phyloP scores from a whole-genome alignment of 30 jellyfish, hydroid and myxozoan species.

The Turritopsis rubra region DNA sequence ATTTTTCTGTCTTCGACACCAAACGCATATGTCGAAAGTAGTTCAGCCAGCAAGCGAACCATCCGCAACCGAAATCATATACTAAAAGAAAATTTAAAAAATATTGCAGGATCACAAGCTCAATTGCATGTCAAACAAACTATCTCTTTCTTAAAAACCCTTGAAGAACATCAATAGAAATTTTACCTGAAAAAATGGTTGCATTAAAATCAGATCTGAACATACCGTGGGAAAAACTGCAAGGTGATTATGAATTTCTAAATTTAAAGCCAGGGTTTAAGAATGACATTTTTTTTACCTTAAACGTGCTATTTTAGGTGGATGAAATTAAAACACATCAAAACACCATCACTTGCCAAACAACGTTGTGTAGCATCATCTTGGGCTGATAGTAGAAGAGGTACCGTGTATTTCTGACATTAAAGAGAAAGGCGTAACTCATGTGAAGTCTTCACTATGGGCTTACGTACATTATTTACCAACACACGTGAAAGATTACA shows the following conservation, averaged over 20 bases:
- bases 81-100: neutral
- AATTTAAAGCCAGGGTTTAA: neutral
- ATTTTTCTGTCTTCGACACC: neutral
- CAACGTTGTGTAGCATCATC: no score
- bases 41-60: neutral
- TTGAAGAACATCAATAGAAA: neutral
- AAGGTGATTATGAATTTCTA: neutral
- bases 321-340: no score
- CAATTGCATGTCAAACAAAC: neutral
- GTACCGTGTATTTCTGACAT: no score
- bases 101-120: neutral
- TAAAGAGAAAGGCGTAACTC: no score
- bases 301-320: no score
- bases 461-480: no score
- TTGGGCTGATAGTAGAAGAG: no score
- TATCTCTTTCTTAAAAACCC: neutral
- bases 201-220: neutral
- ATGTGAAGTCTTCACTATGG: no score
- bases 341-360: no score
- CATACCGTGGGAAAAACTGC: neutral
- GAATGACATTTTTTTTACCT: no score
- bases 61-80: neutral
- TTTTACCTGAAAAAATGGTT: neutral
- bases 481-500: no score
- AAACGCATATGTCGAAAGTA: neutral